A percentile compares a stretch with the other conserved stretches of the same genome.
phyloP scores from a whole-genome alignment of 1,140 invertebrate species.

The Liolophura sinensis region DNA sequence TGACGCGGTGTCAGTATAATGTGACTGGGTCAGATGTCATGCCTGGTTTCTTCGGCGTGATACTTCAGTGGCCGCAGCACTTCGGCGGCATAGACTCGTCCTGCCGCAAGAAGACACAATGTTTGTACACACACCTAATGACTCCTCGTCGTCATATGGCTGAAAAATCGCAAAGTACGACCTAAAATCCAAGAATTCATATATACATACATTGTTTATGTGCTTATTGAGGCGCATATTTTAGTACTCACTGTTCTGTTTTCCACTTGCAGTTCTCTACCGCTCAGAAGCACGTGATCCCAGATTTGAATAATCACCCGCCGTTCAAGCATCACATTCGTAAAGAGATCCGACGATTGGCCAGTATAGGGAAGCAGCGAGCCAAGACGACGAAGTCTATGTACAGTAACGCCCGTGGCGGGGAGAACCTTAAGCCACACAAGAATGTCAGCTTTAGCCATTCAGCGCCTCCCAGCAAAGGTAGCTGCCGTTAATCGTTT shows the following conservation, averaged over 20 bases:
- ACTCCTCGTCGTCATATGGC: too few species aligned
- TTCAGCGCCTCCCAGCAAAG: background rate
- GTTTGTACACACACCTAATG: background rate
- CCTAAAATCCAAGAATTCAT: background rate
- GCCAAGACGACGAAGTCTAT: conserved; percentile 70
- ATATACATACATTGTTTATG: too few species aligned
- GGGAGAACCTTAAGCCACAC: conserved; percentile 5
- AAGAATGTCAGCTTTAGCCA: conserved; percentile 29
- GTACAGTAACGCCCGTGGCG: conserved; percentile 57
- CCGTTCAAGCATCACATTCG: conserved; percentile 86
- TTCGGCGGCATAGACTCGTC: too few species aligned
- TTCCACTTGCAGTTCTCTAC: conserved; percentile 17
- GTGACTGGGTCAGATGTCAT: too few species aligned
- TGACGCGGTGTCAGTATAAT: too few species aligned
- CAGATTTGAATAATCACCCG: conserved; percentile 22
- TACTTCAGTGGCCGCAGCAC: too few species aligned
- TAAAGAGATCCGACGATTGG: conserved; percentile 84
- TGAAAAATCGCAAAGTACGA: background rate
- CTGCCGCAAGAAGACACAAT: background rate
- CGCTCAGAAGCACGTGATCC: conserved; percentile 14
- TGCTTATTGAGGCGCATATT: background rate
- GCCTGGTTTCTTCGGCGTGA: too few species aligned
- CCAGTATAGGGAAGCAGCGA: conserved; percentile 78
- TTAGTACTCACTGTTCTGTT: background rate
- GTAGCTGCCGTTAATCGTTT: too few species aligned